A percentile compares a stretch with the other conserved stretches of the same genome.
Evolutionary conservation across 2,797 vertebrate species (phyloP).

Genomic region (Cryptoblepharus egeriae): DNA sequence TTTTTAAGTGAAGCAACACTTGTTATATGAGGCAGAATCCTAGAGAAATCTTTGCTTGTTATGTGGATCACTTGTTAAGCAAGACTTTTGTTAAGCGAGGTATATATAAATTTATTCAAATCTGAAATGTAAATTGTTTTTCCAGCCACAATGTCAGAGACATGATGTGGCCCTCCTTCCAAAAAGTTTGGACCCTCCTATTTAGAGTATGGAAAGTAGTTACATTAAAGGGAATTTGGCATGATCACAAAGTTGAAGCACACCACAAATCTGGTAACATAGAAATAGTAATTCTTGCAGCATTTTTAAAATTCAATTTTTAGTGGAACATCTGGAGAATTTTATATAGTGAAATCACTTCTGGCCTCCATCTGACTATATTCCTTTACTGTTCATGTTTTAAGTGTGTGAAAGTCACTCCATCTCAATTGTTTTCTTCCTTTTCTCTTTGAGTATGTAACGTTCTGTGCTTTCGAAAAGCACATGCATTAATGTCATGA

Average conservation of each 20-base stretch:
- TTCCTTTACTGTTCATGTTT: conserved; percentile 18
- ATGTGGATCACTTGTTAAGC: too few relatives aligned
- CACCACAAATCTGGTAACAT: not conserved
- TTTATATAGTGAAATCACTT: not conserved
- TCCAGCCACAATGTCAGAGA: too few relatives aligned
- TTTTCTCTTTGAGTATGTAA: not conserved
- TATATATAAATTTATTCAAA: too few relatives aligned
- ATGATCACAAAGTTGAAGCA: not conserved
- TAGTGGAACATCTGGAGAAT: not conserved
- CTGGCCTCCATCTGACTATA: not conserved
- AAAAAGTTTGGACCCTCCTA: too few relatives aligned
- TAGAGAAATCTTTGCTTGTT: too few relatives aligned
- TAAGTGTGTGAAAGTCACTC: conserved; percentile 15
- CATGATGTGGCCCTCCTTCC: too few relatives aligned
- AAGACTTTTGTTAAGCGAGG: too few relatives aligned
- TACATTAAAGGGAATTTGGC: not conserved
- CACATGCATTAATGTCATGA: not conserved
- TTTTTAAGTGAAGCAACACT: too few relatives aligned
- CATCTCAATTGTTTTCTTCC: not conserved
- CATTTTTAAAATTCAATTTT: conserved; percentile 32
- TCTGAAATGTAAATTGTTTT: too few relatives aligned
- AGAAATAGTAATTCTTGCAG: not conserved
- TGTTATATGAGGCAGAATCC: too few relatives aligned
- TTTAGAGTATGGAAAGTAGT: not conserved
- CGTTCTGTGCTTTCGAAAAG: conserved; percentile 17